Conservation (phyloP, 2,888 invertebrate species). For the Neuroscelio doddi region DNA sequence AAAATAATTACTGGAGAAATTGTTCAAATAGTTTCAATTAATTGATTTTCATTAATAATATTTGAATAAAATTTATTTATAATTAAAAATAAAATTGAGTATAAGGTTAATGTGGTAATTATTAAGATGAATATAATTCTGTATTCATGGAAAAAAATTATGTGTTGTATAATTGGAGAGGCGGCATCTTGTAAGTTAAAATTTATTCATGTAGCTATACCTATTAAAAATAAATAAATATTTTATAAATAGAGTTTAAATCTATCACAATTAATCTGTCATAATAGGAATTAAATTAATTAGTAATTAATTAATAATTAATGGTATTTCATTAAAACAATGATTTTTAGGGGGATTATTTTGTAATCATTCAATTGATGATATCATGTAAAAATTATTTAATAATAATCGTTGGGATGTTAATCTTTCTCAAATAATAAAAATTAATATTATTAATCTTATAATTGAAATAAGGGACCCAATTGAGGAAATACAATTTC, state of each 20-base stretch:
- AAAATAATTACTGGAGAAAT: constrained; percentile 76
- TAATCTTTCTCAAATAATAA: constrained; percentile 78
- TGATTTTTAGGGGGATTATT: constrained; percentile 29
- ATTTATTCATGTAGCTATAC: constrained; percentile 24
- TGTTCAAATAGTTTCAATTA: constrained; percentile 80
- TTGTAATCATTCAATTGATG: constrained; percentile 76
- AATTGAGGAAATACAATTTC: constrained; percentile 81
- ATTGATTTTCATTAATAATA: constrained; percentile 76
- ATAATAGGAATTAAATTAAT: constrained; percentile 73
- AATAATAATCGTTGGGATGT: constrained; percentile 74
- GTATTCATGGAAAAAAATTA: constrained; percentile 79
- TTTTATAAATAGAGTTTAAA: constrained; percentile 81
- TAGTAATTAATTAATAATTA: constrained; percentile 17
- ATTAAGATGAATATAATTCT: constrained; percentile 77
- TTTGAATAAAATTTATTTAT: constrained; percentile 76
- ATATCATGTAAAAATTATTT: constrained; percentile 71
- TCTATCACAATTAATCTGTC: constrained; percentile 77
- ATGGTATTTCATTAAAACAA: constrained; percentile 37
- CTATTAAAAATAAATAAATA: constrained; percentile 74
- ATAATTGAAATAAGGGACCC: constrained; percentile 79
- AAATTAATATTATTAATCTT: constrained; percentile 76
- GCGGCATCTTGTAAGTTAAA: constrained; percentile 75
- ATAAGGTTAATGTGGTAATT: constrained; percentile 77
- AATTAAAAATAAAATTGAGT: constrained; percentile 75
- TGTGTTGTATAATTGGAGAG: constrained; percentile 79